Evolutionary conservation across 1,140 invertebrate species (phyloP).

Genomic region (Triops cancriformis): DNA sequence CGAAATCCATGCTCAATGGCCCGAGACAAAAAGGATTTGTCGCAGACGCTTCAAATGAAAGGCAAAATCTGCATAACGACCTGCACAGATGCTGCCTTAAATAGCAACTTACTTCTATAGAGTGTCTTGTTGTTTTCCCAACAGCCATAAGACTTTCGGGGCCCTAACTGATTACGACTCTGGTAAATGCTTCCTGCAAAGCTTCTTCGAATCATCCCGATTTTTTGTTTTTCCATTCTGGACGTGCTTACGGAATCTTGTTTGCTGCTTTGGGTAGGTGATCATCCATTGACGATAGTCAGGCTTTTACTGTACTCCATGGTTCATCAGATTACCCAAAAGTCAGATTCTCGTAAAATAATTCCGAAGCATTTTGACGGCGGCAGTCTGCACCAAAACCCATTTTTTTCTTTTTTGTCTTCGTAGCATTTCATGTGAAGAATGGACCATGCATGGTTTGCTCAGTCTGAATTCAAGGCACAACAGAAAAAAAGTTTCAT

Average conservation of each 20-base stretch:
- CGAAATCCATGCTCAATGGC: conserved; percentile 4
- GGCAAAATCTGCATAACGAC: conserved; percentile 9
- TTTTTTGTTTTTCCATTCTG: neutral
- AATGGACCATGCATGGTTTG: neutral
- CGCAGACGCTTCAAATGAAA: conserved; percentile 5
- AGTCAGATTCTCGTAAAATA: too few relatives aligned
- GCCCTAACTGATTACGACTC: conserved; percentile 10
- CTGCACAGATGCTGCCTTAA: conserved; percentile 4
- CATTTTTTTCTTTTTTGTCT: too few relatives aligned
- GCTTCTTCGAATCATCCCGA: neutral
- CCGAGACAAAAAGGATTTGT: conserved; percentile 10
- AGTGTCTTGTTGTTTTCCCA: neutral
- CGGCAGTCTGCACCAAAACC: too few relatives aligned
- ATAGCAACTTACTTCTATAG: neutral
- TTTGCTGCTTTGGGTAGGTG: neutral
- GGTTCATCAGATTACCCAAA: too few relatives aligned
- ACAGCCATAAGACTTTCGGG: neutral
- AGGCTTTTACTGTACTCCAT: neutral
- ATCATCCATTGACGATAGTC: neutral
- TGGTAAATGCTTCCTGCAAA: neutral
- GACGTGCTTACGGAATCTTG: neutral
- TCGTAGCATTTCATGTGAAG: too few relatives aligned
- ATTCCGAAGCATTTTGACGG: too few relatives aligned
- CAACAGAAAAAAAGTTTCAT: neutral
- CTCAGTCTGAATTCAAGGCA: neutral